Evolutionary conservation across 1,140 invertebrate genomes (phyloP).

Genomic region (Drosophila serrata): DNA sequence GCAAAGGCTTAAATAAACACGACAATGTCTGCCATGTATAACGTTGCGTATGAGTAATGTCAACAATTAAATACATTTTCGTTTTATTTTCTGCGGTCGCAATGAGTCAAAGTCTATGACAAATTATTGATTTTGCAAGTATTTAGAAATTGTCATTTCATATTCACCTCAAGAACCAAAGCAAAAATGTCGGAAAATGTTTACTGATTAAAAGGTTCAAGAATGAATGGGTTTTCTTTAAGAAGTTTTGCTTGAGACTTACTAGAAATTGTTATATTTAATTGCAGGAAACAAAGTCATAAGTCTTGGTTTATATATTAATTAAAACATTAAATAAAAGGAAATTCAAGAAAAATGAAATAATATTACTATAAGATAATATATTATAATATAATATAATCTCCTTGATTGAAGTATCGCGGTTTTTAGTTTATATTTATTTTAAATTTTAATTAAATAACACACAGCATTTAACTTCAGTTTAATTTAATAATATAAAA

Average conservation of each 20-base stretch:
- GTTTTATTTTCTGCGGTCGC: background rate
- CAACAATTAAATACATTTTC: slow-evolving; percentile 29
- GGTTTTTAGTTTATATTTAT: background rate
- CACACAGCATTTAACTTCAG: background rate
- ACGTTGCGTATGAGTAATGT: slow-evolving; percentile 74
- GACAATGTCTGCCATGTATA: slow-evolving; percentile 16
- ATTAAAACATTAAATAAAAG: background rate
- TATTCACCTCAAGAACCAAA: background rate
- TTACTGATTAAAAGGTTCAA: background rate
- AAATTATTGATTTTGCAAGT: slow-evolving; percentile 16
- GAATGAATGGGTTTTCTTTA: background rate
- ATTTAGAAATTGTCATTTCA: slow-evolving; percentile 17
- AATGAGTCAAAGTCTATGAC: slow-evolving; percentile 52
- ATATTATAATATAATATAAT: too few relatives aligned
- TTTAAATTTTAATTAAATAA: background rate
- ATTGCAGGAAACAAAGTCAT: background rate
- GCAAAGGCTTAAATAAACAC: slow-evolving; percentile 51
- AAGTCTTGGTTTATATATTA: background rate
- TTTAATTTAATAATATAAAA: too few relatives aligned
- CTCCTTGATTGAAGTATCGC: too few relatives aligned
- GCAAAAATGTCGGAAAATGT: background rate
- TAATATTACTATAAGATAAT: background rate
- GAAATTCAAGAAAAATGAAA: background rate
- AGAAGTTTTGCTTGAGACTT: background rate
- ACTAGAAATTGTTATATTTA: background rate